These are phyloP conservation scores for Drosophila cardini DNA, from an alignment of 1,140 invertebrate species.

Conservation along the genomic window DNA sequence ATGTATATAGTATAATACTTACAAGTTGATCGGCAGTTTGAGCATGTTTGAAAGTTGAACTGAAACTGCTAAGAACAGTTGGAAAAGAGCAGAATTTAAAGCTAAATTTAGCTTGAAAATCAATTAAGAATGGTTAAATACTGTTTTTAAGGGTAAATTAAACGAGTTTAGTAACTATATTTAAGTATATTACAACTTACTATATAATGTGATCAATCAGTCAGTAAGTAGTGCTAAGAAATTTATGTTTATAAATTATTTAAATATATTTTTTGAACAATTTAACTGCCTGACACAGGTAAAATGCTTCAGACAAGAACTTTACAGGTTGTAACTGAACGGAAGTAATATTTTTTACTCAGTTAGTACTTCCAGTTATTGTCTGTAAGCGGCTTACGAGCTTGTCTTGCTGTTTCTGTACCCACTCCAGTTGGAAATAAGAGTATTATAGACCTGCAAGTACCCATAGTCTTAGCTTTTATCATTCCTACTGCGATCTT, in stretches of 20 bases:
- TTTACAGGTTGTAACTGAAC: slow-evolving; percentile 4
- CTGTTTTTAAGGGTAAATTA: no score
- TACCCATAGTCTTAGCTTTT: no score
- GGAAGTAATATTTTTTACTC: slow-evolving; percentile 8
- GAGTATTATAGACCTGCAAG: background rate
- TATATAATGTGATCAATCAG: no score
- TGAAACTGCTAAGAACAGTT: background rate
- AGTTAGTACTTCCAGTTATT: slow-evolving; percentile 14
- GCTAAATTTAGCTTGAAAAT: background rate
- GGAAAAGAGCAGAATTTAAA: no score
- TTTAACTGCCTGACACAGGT: background rate
- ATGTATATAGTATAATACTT: background rate
- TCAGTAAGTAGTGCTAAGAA: background rate
- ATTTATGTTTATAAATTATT: background rate
- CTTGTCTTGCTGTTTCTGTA: background rate
- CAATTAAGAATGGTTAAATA: background rate
- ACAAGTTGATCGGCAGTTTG: background rate
- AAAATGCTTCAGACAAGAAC: background rate
- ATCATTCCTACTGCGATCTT: no score
- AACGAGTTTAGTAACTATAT: no score
- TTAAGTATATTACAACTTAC: no score
- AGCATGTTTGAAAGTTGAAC: background rate
- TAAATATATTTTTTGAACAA: background rate
- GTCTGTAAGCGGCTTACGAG: slow-evolving; percentile 15
- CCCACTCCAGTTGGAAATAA: background rate